phyloP scores from a whole-genome alignment of 2,888 invertebrate genomes.

The Diploptera punctata region DNA sequence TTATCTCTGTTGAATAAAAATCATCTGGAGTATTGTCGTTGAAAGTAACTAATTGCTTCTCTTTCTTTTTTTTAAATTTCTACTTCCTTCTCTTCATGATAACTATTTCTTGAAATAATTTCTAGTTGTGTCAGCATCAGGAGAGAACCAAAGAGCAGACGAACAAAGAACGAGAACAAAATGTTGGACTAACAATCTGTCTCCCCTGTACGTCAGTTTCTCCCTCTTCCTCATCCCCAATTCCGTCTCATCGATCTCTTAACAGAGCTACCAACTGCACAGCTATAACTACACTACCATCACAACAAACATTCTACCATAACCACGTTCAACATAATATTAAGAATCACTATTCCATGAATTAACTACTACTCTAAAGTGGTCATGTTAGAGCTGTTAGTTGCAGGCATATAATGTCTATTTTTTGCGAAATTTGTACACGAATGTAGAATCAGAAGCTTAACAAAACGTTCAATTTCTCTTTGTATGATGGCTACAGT shows the following conservation, averaged over 20 bases:
- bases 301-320: neutral
- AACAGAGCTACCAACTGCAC: slow-evolving; percentile 23
- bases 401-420: too few relatives aligned
- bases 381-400: too few relatives aligned
- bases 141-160: neutral
- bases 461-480: too few relatives aligned
- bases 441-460: too few relatives aligned
- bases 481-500: too few relatives aligned
- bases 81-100: neutral
- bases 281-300: slow-evolving; percentile 1
- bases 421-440: too few relatives aligned
- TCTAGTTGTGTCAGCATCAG: neutral
- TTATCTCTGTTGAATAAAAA: too few relatives aligned
- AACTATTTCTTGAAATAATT: neutral
- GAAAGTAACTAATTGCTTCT: too few relatives aligned
- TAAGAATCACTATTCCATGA: too few relatives aligned
- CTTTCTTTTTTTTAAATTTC: neutral
- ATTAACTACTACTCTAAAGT: too few relatives aligned
- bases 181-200: slow-evolving; percentile 5
- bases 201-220: neutral
- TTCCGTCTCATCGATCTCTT: slow-evolving; percentile 24
- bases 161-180: slow-evolving; percentile 3
- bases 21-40: too few relatives aligned
- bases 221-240: slow-evolving; percentile 11
- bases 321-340: too few relatives aligned